phyloP scores from a whole-genome alignment of 2,113 vertebrate genomes.

The Alligator mississippiensis region DNA sequence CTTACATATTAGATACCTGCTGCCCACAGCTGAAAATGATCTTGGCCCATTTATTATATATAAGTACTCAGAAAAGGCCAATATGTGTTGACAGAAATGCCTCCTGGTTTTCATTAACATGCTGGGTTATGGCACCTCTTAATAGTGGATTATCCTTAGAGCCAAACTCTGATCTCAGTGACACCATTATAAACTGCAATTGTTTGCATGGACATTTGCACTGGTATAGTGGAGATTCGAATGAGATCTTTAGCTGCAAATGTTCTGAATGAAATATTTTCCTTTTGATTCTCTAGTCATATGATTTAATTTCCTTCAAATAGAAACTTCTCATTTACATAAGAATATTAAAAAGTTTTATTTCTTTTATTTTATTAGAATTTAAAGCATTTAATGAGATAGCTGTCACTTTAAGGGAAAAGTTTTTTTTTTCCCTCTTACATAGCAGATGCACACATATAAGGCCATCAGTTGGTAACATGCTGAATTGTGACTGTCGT shows the following conservation, averaged over 20 bases:
- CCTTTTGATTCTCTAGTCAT: neutral
- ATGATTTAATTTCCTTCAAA: neutral
- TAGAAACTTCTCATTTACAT: too few relatives aligned
- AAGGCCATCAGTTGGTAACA: constrained; percentile 77
- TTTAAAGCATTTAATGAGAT: neutral
- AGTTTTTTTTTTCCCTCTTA: constrained; percentile 29
- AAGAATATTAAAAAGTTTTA: too few relatives aligned
- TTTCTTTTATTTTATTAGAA: neutral
- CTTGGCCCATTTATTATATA: neutral
- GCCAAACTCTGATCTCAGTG: neutral
- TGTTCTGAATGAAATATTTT: neutral
- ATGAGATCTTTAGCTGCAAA: neutral
- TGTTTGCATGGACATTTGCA: neutral
- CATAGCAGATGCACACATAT: constrained; percentile 72
- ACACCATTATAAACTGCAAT: neutral
- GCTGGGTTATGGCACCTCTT: neutral
- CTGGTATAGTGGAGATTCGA: neutral
- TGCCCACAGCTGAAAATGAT: neutral
- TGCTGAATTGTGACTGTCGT: constrained; percentile 72
- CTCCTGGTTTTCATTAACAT: neutral
- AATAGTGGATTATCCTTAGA: neutral
- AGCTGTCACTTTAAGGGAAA: constrained; percentile 65
- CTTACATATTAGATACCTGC: neutral
- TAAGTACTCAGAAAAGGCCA: neutral
- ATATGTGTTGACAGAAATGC: neutral